A percentile compares a stretch with the other conserved stretches of the same genome.
Conservation (phyloP, 2,797 vertebrate species). For the Sebastes hubbsi region DNA sequence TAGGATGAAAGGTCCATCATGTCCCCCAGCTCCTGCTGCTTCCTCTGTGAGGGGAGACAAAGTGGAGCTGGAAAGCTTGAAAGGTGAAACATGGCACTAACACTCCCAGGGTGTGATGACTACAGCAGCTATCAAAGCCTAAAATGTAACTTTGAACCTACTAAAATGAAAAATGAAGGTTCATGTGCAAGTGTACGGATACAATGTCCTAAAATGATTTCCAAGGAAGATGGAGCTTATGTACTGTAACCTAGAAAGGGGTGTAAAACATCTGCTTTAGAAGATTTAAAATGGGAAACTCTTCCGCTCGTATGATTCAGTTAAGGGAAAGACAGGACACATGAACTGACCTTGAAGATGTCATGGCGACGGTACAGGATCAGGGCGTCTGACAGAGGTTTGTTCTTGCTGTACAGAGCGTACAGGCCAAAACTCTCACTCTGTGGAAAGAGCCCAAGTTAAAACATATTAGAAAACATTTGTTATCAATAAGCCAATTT, state of each 20-base stretch:
- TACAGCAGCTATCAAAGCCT: background rate
- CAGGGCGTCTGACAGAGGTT: constrained; percentile 84
- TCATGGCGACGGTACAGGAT: constrained; percentile 81
- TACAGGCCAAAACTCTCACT: constrained; percentile 85
- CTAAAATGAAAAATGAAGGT: background rate
- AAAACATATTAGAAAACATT: background rate
- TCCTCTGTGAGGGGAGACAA: constrained; percentile 71
- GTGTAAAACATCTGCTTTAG: background rate
- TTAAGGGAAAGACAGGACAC: background rate
- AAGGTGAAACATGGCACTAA: background rate
- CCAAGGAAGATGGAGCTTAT: background rate
- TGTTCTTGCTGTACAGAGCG: constrained; percentile 88
- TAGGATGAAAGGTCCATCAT: constrained; percentile 87
- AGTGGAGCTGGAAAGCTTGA: background rate
- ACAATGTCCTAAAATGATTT: background rate
- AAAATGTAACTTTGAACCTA: background rate
- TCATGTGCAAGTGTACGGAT: background rate
- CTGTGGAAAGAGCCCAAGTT: constrained; percentile 54
- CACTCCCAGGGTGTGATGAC: background rate
- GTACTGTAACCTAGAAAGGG: background rate
- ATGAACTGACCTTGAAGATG: constrained; percentile 82
- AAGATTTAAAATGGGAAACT: too few relatives aligned
- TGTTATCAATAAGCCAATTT: background rate
- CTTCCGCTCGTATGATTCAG: background rate
- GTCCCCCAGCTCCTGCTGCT: constrained; percentile 88